Percentiles rank a stretch among this genome's conserved stretches.
Evolutionary conservation across 2,888 invertebrate genomes (phyloP).

Genomic region (Vesta saturnalis): DNA sequence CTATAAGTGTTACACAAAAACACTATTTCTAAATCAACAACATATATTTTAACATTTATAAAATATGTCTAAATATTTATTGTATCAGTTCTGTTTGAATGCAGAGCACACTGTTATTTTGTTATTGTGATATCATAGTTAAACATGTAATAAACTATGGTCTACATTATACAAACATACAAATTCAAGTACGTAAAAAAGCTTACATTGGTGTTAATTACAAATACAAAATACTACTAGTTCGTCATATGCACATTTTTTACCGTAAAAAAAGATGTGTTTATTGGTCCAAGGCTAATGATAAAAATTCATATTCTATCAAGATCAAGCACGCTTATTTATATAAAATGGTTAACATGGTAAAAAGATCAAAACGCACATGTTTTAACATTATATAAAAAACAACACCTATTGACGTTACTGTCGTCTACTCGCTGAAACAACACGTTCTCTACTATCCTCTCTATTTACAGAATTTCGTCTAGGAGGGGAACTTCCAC

Average conservation of each 20-base stretch:
- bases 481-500: slow-evolving; percentile 71
- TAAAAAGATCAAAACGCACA: slow-evolving; percentile 18
- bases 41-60: slow-evolving; percentile 58
- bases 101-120: slow-evolving; percentile 46
- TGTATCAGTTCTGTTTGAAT: slow-evolving; percentile 57
- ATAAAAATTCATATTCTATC: slow-evolving; percentile 28
- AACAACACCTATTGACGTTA: slow-evolving; percentile 44
- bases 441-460: slow-evolving; percentile 74
- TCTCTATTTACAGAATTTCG: slow-evolving; percentile 72
- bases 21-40: slow-evolving; percentile 50
- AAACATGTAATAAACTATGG: slow-evolving; percentile 39
- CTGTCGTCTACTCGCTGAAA: slow-evolving; percentile 59
- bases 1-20: slow-evolving; percentile 28
- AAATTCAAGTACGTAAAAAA: slow-evolving; percentile 47
- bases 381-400: slow-evolving; percentile 6
- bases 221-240: slow-evolving; percentile 44
- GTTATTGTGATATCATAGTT: slow-evolving; percentile 30
- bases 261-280: slow-evolving; percentile 34
- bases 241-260: slow-evolving; percentile 20
- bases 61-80: slow-evolving; percentile 46
- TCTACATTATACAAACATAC: slow-evolving; percentile 57
- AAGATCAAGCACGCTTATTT: slow-evolving; percentile 23
- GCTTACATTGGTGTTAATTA: slow-evolving; percentile 47
- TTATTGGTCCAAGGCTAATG: slow-evolving; percentile 38
- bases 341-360: slow-evolving; percentile 16